These are phyloP conservation scores for Aquila chrysaetos DNA, from an alignment of 2,797 vertebrate genomes.

Conservation along the genomic window DNA sequence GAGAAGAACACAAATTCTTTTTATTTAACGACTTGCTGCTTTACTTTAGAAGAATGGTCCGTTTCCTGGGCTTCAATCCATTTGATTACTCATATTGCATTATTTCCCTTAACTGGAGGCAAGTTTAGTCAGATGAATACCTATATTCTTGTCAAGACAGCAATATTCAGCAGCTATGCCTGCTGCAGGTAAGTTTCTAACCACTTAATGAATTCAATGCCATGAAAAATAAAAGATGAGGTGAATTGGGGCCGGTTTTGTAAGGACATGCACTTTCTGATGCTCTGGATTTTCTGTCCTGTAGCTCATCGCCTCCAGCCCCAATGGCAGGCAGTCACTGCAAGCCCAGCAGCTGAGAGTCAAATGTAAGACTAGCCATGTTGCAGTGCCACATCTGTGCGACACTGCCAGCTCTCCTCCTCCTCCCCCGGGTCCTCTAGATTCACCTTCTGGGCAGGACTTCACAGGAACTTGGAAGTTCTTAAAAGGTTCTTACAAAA, in stretches of 20 bases:
- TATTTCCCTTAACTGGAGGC: neutral
- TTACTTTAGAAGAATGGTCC: neutral
- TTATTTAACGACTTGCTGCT: neutral
- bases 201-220: neutral
- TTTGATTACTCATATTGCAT: neutral
- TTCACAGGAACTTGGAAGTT: neutral
- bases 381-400: neutral
- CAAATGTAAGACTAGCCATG: neutral
- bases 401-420: neutral
- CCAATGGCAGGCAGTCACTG: neutral
- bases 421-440: neutral
- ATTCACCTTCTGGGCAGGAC: neutral
- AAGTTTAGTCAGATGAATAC: neutral
- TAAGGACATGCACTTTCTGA: neutral
- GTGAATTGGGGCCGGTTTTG: neutral
- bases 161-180: neutral
- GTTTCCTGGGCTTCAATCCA: neutral
- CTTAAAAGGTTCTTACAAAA: neutral
- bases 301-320: neutral
- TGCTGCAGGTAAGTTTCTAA: neutral
- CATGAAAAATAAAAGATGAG: neutral
- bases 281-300: neutral
- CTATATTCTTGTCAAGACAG: neutral
- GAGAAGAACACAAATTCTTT: neutral
- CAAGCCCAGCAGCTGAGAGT: fast-evolving